Base-by-base conservation (phyloP, 2,113 vertebrate genomes). In the Coregonus clupeaformis region DNA sequence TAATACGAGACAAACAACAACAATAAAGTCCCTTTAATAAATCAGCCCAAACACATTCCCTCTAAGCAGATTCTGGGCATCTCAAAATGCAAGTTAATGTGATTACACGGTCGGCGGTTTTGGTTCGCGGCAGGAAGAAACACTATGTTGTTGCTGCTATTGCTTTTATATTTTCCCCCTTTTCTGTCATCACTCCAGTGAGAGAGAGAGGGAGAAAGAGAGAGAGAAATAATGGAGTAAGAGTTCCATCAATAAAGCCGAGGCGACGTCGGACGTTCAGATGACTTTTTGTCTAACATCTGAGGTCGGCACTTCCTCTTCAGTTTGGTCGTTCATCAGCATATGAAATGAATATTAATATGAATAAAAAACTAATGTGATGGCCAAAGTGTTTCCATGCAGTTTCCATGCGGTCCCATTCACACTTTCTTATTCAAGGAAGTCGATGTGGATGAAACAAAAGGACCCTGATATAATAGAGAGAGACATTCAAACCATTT, bases 1-100 rank as follows among this genome's bases (percentile, higher is more conserved):
- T 52, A 29, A 30, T 20, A 69, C 5, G 1, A 18, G 20, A 66
- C 65, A 69, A 63, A 74, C 49, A 52, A 14, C 32, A 72, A 13
- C 22, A 76, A 79, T 32, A 42, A 75, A 36, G 30, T 47, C 52
- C 16, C 63, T 55, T 6, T 55, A 77, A 81, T 27, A 27, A 27
- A 84, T 73, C 62, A 20, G 62, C 25, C 60, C 47, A 67, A 71
- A 82, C 55, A 11, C 22, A 77, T 42, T 65, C 36, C 52, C 25
- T 22, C 30, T 20, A n/a, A 67, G 36, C 29, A 36, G 16, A 42
- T 67, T 67, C 65, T 2, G 65, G 32, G 65, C 13, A 67, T 30
- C 18, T 20, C 14, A 30, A n/a, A 67, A 67, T 27, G 7, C 63
- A 29, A 65, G 29, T 67, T 67, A 42, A 67, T 42, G 30, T 29